Evolutionary conservation across 2,113 vertebrate genomes (phyloP).

Genomic region (Bos indicus): DNA sequence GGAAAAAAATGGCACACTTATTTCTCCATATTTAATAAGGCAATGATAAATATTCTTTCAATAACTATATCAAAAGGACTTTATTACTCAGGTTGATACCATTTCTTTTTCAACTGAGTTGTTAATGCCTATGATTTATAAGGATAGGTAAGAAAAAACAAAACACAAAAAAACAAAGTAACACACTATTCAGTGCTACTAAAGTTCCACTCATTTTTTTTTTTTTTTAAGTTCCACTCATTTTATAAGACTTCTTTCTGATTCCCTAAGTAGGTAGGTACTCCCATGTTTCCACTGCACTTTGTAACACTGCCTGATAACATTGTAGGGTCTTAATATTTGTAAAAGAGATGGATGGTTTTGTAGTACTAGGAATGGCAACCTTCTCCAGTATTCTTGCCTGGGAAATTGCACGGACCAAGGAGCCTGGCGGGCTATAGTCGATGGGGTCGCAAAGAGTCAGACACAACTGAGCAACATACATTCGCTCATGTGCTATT

Average conservation of each 20-base stretch:
- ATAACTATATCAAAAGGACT: slow-evolving; percentile 89
- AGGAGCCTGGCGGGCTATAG: not conserved
- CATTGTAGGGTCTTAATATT: not conserved
- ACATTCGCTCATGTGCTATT: not conserved
- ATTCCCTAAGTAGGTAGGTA: not conserved
- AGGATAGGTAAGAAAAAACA: not conserved
- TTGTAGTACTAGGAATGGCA: not conserved
- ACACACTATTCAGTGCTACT: not conserved
- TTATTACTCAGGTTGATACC: slow-evolving; percentile 86
- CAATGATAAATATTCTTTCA: slow-evolving; percentile 93
- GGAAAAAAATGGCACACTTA: slow-evolving; percentile 90
- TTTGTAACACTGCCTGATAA: not conserved
- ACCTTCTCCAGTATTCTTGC: not conserved
- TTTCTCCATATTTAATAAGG: slow-evolving; percentile 91
- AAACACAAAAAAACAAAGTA: not conserved
- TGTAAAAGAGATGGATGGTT: not conserved
- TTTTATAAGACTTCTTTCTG: not conserved
- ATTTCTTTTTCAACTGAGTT: slow-evolving; percentile 34
- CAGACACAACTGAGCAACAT: not conserved
- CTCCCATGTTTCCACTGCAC: not conserved
- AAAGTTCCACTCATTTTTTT: not conserved
- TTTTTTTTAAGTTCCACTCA: not conserved
- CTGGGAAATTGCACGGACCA: not conserved
- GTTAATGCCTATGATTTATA: slow-evolving; percentile 40
- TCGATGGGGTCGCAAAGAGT: not conserved